These are phyloP conservation scores for Hippopotamyrus pictus DNA, from an alignment of 2,797 vertebrate species.

Conservation along the genomic window DNA sequence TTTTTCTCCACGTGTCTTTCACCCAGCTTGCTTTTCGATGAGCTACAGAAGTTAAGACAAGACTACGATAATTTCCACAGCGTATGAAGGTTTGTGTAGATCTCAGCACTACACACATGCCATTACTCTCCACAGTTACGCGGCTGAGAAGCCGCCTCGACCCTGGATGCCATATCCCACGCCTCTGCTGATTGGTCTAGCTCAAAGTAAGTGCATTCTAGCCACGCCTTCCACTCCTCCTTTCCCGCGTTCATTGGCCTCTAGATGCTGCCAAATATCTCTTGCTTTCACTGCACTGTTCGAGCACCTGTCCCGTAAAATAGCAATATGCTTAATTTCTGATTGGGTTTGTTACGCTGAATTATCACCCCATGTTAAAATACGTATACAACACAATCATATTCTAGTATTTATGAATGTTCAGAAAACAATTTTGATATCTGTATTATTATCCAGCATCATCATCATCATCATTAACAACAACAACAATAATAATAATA, in stretches of 20 bases:
- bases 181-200: conserved; percentile 49
- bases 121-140: conserved; percentile 61
- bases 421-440: background rate
- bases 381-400: background rate
- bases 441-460: background rate
- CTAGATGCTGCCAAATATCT: conserved; percentile 27
- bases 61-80: conserved; percentile 40
- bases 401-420: background rate
- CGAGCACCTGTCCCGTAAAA: conserved; percentile 51
- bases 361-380: background rate
- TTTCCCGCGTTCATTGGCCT: conserved; percentile 43
- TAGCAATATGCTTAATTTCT: conserved; percentile 27
- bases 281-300: conserved; percentile 35
- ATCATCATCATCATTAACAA: background rate
- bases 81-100: conserved; percentile 51
- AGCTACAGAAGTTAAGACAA: conserved; percentile 31
- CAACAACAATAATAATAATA: background rate
- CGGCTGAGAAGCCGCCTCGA: conserved; percentile 54
- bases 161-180: conserved; percentile 44
- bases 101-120: conserved; percentile 56
- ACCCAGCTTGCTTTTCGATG: conserved; percentile 25
- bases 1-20: conserved; percentile 37
- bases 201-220: conserved; percentile 38
- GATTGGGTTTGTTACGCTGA: background rate
- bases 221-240: conserved; percentile 12